phyloP scores from a whole-genome alignment of 2,797 vertebrate species.

The Tinamus major region DNA sequence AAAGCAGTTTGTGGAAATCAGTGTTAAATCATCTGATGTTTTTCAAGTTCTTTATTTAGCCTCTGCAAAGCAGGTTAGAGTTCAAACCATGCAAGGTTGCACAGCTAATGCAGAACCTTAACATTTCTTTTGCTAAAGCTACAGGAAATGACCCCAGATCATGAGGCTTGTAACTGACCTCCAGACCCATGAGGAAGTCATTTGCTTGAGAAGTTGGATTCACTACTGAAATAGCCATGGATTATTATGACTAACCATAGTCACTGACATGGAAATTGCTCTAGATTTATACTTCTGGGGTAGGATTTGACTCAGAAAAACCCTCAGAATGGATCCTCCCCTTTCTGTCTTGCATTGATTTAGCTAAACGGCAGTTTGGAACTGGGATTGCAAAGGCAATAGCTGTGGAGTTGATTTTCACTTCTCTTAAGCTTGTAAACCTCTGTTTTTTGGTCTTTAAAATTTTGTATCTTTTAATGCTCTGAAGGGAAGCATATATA shows the following conservation, averaged over 20 bases:
- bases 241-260: neutral
- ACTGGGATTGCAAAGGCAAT: neutral
- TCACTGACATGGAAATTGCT: neutral
- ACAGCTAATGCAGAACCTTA: neutral
- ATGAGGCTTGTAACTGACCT: neutral
- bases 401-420: neutral
- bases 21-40: neutral
- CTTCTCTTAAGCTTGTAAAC: neutral
- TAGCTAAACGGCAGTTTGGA: neutral
- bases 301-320: neutral
- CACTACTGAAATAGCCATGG: neutral
- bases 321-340: neutral
- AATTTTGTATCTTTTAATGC: neutral
- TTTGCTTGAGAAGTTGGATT: neutral
- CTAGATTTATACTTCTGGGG: neutral
- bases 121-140: fast-evolving
- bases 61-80: neutral
- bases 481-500: neutral
- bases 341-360: neutral
- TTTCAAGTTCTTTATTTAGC: neutral
- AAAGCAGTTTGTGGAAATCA: neutral
- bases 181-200: neutral
- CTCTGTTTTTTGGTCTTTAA: neutral
- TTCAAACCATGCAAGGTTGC: neutral
- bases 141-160: neutral